Percentiles rank a stretch among this genome's conserved stretches.
Evolutionary conservation across 2,113 vertebrate genomes (phyloP).

Genomic region (Stictonetta naevosa): DNA sequence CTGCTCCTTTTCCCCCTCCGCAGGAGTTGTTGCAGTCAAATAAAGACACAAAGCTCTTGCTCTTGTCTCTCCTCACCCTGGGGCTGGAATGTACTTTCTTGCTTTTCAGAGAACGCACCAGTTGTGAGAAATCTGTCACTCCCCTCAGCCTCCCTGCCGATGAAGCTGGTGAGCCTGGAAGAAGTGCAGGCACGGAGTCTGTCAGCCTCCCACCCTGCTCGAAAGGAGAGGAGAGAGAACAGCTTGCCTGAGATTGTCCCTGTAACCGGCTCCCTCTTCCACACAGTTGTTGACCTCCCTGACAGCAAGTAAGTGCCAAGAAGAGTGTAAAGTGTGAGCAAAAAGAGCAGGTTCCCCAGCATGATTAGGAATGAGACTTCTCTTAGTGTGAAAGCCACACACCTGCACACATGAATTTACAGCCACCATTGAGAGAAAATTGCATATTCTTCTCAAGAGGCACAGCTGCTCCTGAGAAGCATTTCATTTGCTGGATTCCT

Average conservation of each 20-base stretch:
- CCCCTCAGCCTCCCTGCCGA: conserved; percentile 84
- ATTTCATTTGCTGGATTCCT: background rate
- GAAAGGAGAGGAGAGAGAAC: conserved; percentile 90
- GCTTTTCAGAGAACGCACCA: conserved; percentile 74
- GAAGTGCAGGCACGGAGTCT: conserved; percentile 94
- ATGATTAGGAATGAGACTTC: background rate
- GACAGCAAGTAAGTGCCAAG: conserved; percentile 87
- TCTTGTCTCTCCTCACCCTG: background rate
- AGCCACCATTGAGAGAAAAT: background rate
- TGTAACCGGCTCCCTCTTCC: conserved; percentile 86
- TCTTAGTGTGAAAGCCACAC: rapidly evolving
- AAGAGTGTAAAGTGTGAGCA: background rate
- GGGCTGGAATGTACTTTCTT: conserved; percentile 14
- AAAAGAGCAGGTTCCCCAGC: background rate
- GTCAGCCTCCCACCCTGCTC: conserved; percentile 88
- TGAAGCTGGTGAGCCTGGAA: conserved; percentile 96
- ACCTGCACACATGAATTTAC: background rate
- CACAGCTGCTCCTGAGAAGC: background rate
- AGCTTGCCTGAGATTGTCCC: conserved; percentile 90
- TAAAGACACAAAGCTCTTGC: background rate
- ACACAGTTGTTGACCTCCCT: conserved; percentile 93
- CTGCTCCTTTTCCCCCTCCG: background rate
- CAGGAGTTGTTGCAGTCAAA: conserved; percentile 10
- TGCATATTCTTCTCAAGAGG: background rate
- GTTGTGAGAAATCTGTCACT: conserved; percentile 88